A percentile compares a stretch with the other conserved stretches of the same genome.
Conservation (phyloP, 1,140 invertebrate species). For the Bombus ignitus region DNA sequence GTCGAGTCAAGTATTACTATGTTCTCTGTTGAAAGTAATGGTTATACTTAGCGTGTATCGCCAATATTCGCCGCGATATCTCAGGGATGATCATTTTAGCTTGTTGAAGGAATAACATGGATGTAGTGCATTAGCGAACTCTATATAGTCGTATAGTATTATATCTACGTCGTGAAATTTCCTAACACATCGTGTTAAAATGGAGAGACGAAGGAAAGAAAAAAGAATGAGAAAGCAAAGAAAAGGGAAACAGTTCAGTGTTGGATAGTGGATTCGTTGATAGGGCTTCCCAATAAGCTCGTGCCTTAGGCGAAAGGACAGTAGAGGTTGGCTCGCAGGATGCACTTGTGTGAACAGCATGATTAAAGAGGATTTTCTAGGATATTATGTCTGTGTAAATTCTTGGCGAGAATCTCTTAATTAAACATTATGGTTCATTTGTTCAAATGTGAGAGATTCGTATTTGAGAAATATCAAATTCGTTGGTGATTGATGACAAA, state of each 20-base stretch:
- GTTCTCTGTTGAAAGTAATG: neutral
- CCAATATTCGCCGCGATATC: slow-evolving; percentile 12
- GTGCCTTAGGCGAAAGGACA: neutral
- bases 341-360: neutral
- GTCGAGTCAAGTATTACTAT: neutral
- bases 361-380: neutral
- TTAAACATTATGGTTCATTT: neutral
- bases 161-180: neutral
- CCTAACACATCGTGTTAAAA: neutral
- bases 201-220: neutral
- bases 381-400: neutral
- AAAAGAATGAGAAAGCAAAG: neutral
- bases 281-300: neutral
- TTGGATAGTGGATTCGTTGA: neutral
- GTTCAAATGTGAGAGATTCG: neutral
- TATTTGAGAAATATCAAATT: neutral
- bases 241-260: neutral
- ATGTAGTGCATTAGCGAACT: neutral
- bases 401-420: too few species aligned
- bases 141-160: neutral
- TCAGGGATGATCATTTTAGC: neutral
- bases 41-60: neutral
- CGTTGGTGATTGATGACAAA: neutral
- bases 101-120: neutral
- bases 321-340: neutral